These are phyloP conservation scores for Epinephelus fuscoguttatus DNA, from an alignment of 2,113 vertebrate genomes.

Conservation along the genomic window DNA sequence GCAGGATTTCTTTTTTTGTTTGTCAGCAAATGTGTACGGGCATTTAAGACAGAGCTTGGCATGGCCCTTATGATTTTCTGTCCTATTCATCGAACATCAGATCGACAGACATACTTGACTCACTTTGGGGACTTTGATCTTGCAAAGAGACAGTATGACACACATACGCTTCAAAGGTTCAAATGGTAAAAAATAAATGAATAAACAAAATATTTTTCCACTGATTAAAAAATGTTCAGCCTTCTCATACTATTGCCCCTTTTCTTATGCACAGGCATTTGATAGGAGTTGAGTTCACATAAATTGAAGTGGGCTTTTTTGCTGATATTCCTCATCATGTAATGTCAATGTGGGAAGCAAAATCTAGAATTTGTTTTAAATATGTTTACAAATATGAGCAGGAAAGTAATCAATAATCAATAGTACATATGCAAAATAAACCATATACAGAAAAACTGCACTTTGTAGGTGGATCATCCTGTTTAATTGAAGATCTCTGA, in stretches of 20 bases:
- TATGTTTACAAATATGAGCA: not conserved
- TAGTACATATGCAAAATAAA: not conserved
- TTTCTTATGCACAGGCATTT: no score
- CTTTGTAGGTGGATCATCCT: not conserved
- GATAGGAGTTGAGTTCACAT: not conserved
- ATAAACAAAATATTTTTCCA: no score
- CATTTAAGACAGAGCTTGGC: not conserved
- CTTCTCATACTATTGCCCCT: no score
- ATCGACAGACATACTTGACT: not conserved
- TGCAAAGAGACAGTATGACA: not conserved
- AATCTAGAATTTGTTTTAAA: not conserved
- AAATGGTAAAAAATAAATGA: not conserved
- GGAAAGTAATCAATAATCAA: not conserved
- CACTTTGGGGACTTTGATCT: not conserved
- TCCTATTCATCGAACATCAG: not conserved
- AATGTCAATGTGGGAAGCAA: not conserved
- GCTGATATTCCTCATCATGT: not conserved
- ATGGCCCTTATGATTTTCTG: not conserved
- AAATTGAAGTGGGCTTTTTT: not conserved
- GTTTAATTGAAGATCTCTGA: no score
- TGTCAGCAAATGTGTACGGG: conserved; percentile 11
- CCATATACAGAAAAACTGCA: not conserved
- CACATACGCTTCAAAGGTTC: not conserved
- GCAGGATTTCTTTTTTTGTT: conserved; percentile 27
- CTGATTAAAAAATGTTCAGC: no score